Percentiles rank a stretch among this genome's conserved stretches.
phyloP scores from a whole-genome alignment of 2,888 invertebrate species.

The Cephus rjabovi region DNA sequence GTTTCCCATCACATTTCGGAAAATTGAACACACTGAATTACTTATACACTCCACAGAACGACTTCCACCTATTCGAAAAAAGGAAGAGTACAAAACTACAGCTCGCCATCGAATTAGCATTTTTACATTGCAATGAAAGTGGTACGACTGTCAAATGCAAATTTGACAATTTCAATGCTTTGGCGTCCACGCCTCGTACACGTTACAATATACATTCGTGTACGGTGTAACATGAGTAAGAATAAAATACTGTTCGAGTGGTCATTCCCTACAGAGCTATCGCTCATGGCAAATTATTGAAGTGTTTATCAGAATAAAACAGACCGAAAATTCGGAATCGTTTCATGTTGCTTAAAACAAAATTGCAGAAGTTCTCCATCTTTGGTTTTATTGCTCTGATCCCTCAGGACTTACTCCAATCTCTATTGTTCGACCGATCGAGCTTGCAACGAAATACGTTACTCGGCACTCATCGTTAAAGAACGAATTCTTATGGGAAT shows the following conservation, averaged over 20 bases:
- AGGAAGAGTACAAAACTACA: neutral
- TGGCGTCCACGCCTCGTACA: conserved; percentile 7
- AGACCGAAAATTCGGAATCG: neutral
- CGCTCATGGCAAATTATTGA: neutral
- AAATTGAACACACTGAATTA: neutral
- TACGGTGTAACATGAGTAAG: neutral
- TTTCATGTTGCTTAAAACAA: neutral
- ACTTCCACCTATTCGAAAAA: neutral
- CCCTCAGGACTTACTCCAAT: neutral
- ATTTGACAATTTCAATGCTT: conserved; percentile 14
- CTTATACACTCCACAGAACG: neutral
- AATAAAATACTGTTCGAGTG: neutral
- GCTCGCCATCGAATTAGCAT: neutral
- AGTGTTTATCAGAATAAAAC: neutral
- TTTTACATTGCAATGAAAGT: neutral
- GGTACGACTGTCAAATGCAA: neutral
- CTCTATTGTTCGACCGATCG: neutral
- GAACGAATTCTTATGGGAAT: neutral
- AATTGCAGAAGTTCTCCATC: neutral
- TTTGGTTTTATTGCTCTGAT: neutral
- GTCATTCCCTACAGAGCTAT: neutral
- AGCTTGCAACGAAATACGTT: neutral
- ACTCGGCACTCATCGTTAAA: neutral
- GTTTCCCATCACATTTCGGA: neutral
- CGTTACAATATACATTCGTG: neutral